Percentiles rank a stretch among this genome's conserved stretches.
These are phyloP conservation scores for Physella acuta DNA, from an alignment of 1,140 invertebrate genomes.

Conservation along the genomic window DNA sequence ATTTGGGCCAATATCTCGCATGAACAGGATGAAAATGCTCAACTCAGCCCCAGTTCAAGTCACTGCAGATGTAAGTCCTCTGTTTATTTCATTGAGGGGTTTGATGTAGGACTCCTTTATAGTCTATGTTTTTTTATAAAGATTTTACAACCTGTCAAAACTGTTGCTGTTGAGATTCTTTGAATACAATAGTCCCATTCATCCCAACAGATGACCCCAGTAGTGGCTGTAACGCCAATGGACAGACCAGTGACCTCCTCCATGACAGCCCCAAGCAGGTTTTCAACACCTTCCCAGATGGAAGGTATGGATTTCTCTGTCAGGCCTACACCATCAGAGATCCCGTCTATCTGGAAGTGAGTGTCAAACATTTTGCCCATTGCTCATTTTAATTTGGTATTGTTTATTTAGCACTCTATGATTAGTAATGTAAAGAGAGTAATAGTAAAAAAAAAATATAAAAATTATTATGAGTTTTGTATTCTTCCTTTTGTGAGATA, in stretches of 20 bases:
- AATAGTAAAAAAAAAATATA: too few species aligned
- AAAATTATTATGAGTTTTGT: not conserved
- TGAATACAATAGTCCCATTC: too few species aligned
- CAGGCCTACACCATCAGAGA: conserved; percentile 7
- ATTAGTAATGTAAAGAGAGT: too few species aligned
- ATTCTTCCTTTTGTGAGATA: too few species aligned
- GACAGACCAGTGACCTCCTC: conserved; percentile 31
- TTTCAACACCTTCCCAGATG: not conserved
- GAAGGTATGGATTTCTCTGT: conserved; percentile 11
- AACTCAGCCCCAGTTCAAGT: conserved; percentile 55
- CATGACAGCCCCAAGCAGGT: conserved; percentile 27
- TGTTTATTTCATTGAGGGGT: not conserved
- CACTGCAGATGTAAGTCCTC: conserved; percentile 41
- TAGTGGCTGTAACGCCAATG: conserved; percentile 36
- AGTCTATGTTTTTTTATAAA: not conserved
- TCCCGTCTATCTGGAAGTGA: conserved; percentile 13
- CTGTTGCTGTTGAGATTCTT: too few species aligned
- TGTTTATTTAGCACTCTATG: too few species aligned
- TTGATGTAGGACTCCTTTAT: not conserved
- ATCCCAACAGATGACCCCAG: conserved; percentile 30
- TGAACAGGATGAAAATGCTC: conserved; percentile 62
- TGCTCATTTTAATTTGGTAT: too few species aligned
- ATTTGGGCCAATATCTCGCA: conserved; percentile 79
- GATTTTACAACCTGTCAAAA: too few species aligned
- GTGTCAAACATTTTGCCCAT: not conserved